A percentile compares a stretch with the other conserved stretches of the same genome.
These are phyloP conservation scores for Trididemnum miniatum DNA, from an alignment of 23 tunicate species.

Conservation along the genomic window DNA sequence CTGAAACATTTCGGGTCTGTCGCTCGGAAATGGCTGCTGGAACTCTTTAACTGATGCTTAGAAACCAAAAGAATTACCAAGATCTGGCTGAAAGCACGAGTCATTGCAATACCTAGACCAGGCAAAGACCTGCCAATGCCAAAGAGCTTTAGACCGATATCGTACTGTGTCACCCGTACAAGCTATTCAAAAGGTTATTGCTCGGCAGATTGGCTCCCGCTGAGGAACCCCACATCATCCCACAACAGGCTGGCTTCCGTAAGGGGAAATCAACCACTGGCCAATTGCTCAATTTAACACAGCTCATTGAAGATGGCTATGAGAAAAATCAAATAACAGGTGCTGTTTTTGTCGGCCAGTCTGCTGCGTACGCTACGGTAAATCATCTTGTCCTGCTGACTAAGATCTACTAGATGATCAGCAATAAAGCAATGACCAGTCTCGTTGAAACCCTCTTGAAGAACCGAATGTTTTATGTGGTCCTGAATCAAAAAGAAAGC, in stretches of 20 bases:
- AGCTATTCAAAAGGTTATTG: not conserved
- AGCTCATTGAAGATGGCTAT: not conserved
- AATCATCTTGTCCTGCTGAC: not conserved
- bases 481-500: not conserved
- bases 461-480: not conserved
- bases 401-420: not conserved
- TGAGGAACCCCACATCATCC: not conserved
- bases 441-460: not conserved
- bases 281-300: not conserved
- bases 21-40: too few relatives aligned
- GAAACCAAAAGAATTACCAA: too few relatives aligned
- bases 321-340: not conserved
- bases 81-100: too few relatives aligned
- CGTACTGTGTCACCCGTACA: not conserved
- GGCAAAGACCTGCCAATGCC: too few relatives aligned
- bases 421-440: not conserved
- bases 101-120: too few relatives aligned
- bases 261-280: slow-evolving; percentile 2
- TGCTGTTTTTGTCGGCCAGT: not conserved
- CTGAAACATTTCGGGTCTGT: too few relatives aligned
- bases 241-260: not conserved
- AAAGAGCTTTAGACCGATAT: too few relatives aligned
- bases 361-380: not conserved
- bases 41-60: too few relatives aligned
- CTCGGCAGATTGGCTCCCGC: not conserved